These are phyloP conservation scores for Blastobasis lacticolella DNA, from an alignment of 2,888 invertebrate genomes.

Conservation along the genomic window DNA sequence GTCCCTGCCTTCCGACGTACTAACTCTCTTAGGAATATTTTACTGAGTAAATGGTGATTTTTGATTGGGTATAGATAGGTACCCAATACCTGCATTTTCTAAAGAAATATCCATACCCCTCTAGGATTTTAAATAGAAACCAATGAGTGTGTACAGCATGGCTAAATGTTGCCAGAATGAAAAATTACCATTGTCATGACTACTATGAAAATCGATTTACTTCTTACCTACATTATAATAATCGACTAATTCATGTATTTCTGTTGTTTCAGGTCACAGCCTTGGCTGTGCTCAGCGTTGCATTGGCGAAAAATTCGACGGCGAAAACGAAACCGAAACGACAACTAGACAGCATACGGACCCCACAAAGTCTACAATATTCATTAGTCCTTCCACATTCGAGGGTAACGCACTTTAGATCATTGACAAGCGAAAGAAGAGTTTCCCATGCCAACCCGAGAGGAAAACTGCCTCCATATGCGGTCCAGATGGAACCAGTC, in stretches of 20 bases:
- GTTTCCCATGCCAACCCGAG: conserved; percentile 64
- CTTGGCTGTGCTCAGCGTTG: conserved; percentile 68
- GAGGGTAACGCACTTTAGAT: conserved; percentile 67
- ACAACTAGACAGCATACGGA: conserved; percentile 68
- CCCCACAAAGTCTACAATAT: conserved; percentile 75
- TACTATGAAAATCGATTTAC: not conserved
- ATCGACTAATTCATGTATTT: conserved; percentile 10
- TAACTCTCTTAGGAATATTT: too few relatives aligned
- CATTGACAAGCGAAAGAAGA: conserved; percentile 67
- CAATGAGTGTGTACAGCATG: too few relatives aligned
- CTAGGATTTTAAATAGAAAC: too few relatives aligned
- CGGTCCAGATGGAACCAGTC: conserved; percentile 86
- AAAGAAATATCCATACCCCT: too few relatives aligned
- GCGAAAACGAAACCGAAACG: conserved; percentile 70
- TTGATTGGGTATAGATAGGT: too few relatives aligned
- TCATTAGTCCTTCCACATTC: conserved; percentile 74
- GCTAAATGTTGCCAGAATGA: too few relatives aligned
- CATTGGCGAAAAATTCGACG: conserved; percentile 63
- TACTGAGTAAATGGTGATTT: too few relatives aligned
- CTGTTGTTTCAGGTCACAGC: conserved; percentile 72
- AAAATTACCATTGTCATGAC: too few relatives aligned
- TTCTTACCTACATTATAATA: not conserved
- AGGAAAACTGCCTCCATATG: conserved; percentile 78
- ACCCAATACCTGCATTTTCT: too few relatives aligned
- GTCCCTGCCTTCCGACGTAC: too few relatives aligned